A percentile compares a stretch with the other conserved stretches of the same genome.
phyloP scores from a whole-genome alignment of 2,888 invertebrate genomes.

The Heliconius ismenius region DNA sequence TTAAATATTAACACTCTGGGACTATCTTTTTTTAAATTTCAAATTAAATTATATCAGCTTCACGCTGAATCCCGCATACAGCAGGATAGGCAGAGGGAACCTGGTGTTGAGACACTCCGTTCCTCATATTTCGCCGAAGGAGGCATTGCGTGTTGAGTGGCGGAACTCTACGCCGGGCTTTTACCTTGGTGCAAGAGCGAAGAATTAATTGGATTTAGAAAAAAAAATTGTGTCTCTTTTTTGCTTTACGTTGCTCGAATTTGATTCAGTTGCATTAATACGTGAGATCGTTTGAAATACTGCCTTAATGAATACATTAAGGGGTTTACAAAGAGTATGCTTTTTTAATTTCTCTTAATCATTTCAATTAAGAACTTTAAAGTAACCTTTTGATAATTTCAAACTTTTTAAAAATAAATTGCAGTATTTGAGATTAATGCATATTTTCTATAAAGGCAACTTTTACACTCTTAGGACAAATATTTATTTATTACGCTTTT shows the following conservation, averaged over 20 bases:
- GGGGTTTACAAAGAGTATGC: background rate
- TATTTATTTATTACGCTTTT: background rate
- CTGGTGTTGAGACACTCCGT: no score
- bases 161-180: background rate
- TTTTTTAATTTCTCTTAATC: background rate
- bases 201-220: background rate
- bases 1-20: background rate
- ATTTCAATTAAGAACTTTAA: background rate
- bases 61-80: no score
- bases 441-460: background rate
- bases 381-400: background rate
- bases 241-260: background rate
- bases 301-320: slow-evolving; percentile 10
- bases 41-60: no score
- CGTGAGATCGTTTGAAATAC: background rate
- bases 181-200: no score
- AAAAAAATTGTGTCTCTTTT: background rate
- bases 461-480: background rate
- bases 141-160: no score
- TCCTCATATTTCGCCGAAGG: no score
- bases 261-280: background rate
- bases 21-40: background rate
- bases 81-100: no score
- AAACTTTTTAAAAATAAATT: background rate
- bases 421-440: background rate